A percentile compares a stretch with the other conserved stretches of the same genome.
These are phyloP conservation scores for Drosophila athabasca DNA, from an alignment of 1,140 invertebrate species.

Conservation along the genomic window DNA sequence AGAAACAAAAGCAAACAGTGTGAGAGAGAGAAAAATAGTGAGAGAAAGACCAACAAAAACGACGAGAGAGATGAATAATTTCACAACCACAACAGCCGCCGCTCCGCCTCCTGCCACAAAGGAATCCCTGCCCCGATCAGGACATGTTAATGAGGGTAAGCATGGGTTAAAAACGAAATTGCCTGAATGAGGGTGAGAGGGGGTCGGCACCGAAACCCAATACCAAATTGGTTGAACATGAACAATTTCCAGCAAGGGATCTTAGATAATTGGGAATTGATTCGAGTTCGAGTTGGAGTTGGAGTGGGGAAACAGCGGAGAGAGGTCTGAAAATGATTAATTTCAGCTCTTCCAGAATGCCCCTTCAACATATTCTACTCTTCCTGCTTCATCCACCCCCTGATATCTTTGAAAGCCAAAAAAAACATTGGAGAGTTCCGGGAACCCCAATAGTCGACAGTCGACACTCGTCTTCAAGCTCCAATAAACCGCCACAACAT, in stretches of 20 bases:
- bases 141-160: conserved; percentile 83
- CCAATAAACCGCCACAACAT: conserved; percentile 11
- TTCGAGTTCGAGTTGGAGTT: conserved; percentile 18
- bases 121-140: conserved; percentile 77
- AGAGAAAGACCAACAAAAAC: conserved; percentile 23
- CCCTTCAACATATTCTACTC: neutral
- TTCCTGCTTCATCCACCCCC: too few species aligned
- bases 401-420: conserved; percentile 24
- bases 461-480: conserved; percentile 3
- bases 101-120: conserved; percentile 61
- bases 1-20: conserved; percentile 7
- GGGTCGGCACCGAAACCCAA: conserved; percentile 13
- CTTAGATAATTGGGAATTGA: conserved; percentile 58
- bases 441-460: conserved; percentile 26
- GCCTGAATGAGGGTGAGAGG: conserved; percentile 70
- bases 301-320: conserved; percentile 12
- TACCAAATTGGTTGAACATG: conserved; percentile 45
- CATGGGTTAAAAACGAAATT: conserved; percentile 4
- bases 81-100: conserved; percentile 76
- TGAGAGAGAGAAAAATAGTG: neutral
- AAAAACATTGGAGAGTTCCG: conserved; percentile 31
- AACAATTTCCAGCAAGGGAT: conserved; percentile 37
- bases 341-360: conserved; percentile 19
- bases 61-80: conserved; percentile 75
- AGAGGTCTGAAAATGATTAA: conserved; percentile 29